Conservation (phyloP, 1,140 invertebrate genomes). For the Leptonema lineaticorne region DNA sequence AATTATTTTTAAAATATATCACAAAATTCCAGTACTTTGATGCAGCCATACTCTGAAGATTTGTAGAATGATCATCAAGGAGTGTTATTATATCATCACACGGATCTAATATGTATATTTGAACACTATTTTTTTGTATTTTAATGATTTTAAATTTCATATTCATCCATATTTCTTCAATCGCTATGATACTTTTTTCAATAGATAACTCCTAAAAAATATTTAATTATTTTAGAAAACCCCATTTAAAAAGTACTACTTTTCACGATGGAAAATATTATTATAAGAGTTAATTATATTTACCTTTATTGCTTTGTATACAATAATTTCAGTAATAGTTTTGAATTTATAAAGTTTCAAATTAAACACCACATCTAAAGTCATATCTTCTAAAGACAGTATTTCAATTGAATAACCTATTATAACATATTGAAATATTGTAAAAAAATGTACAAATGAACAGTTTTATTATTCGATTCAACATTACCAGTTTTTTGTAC, state of each 20-base stretch:
- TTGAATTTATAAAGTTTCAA: slow-evolving; percentile 87
- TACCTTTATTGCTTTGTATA: slow-evolving; percentile 79
- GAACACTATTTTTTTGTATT: slow-evolving; percentile 64
- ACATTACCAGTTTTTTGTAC: slow-evolving; percentile 82
- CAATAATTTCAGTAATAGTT: slow-evolving; percentile 80
- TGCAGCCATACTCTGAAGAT: slow-evolving; percentile 85
- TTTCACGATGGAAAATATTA: not conserved
- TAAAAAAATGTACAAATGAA: no score
- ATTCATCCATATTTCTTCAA: slow-evolving; percentile 71
- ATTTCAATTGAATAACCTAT: slow-evolving; percentile 76
- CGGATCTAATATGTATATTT: slow-evolving; percentile 74
- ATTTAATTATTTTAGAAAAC: not conserved
- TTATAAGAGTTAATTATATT: slow-evolving; percentile 5
- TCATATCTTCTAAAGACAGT: slow-evolving; percentile 82
- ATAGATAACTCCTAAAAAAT: slow-evolving; percentile 72
- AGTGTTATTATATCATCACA: slow-evolving; percentile 79
- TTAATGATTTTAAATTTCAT: slow-evolving; percentile 71
- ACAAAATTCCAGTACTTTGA: slow-evolving; percentile 62
- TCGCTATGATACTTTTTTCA: slow-evolving; percentile 79
- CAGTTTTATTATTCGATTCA: no score
- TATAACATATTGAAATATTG: no score
- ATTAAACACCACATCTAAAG: slow-evolving; percentile 85
- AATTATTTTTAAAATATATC: not conserved
- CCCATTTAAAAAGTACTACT: not conserved
- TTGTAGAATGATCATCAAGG: slow-evolving; percentile 87